Evolutionary conservation across 1,140 invertebrate genomes (phyloP), one percentile per base, ranked within the genome.

Genomic region (Eciton burchellii): DNA sequence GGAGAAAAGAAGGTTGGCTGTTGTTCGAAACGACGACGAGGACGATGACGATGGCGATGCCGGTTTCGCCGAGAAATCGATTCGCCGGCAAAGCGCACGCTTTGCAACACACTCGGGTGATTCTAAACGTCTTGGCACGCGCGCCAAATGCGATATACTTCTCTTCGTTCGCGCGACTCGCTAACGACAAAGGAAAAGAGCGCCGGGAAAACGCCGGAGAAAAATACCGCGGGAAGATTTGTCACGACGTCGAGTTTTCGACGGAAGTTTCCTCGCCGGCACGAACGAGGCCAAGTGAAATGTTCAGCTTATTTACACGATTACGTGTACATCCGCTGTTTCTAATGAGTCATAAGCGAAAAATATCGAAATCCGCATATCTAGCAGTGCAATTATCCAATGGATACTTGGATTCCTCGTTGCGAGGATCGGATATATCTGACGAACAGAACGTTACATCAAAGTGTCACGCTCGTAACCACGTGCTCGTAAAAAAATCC

Each of bases 51-150:
- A 81, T 70, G 68, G 49, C 71, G 85, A 77, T 65, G 63, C 19
- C 65, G 57, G 52, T 71, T 84, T 56, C 77, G 73, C 84, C 86
- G 89, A 88, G 85, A 85, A 90, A 90, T 89, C 89, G 89, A 90
- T 90, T 90, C 70, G 52, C 77, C 81, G 83, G 56, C 56, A 71
- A 87, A 62, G 56, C 60, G 79, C 35, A 65, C 68, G 52, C 52
- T 70, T n/a, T 26, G 43, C 63, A 72, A 59, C 72, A 56, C 41
- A 79, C 35, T 24, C 63, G 12, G 35, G 35, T 26, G 68, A 83
- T 24, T 76, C 85, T 81, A 88, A 82, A 83, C 85, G 79, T 71
- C 81, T 88, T 88, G 86, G 88, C 85, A 86, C 70, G 60, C 81
- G 72, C 76, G 83, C 82, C 77, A 84, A 59, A 71, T 41, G 43